Conservation (phyloP, 2,797 vertebrate species). For the Tiaroga cobitis region DNA sequence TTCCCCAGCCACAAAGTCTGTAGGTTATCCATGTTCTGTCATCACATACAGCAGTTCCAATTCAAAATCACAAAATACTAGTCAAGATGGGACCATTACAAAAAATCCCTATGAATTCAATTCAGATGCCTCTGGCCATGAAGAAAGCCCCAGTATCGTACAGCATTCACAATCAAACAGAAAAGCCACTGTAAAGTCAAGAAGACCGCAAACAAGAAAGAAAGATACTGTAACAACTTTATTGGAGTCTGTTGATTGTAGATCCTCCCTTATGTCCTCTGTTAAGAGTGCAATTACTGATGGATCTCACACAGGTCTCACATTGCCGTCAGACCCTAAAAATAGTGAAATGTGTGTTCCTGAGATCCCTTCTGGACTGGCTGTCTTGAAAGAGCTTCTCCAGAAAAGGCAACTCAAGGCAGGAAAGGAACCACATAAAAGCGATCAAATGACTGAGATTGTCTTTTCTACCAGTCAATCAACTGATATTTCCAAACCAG, state of each 20-base stretch:
- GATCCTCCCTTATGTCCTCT: constrained; percentile 4
- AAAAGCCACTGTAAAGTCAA: constrained; percentile 75
- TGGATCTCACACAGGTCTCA: constrained; percentile 24
- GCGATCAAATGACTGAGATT: constrained; percentile 66
- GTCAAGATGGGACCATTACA: constrained; percentile 49
- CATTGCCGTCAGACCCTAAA: constrained; percentile 62
- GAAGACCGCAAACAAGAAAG: constrained; percentile 79
- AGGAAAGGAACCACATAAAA: constrained; percentile 70
- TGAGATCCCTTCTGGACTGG: constrained; percentile 87
- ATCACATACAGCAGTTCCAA: constrained; percentile 70
- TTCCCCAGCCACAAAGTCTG: constrained; percentile 72
- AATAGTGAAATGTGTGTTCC: constrained; percentile 75
- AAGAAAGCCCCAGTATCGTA: constrained; percentile 75
- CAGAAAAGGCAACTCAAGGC: constrained; percentile 88
- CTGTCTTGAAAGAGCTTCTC: constrained; percentile 92
- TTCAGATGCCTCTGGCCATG: constrained; percentile 71
- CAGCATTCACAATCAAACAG: constrained; percentile 67
- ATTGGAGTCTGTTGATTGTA: constrained; percentile 48
- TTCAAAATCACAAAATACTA: constrained; percentile 27
- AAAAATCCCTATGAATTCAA: constrained; percentile 72
- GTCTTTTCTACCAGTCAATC: constrained; percentile 69
- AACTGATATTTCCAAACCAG: constrained; percentile 72
- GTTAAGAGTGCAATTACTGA: constrained; percentile 46
- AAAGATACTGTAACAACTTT: constrained; percentile 76
- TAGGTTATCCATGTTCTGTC: constrained; percentile 70